These are phyloP conservation scores for Scaptomyza flava DNA, from an alignment of 2,888 invertebrate species.

Conservation along the genomic window DNA sequence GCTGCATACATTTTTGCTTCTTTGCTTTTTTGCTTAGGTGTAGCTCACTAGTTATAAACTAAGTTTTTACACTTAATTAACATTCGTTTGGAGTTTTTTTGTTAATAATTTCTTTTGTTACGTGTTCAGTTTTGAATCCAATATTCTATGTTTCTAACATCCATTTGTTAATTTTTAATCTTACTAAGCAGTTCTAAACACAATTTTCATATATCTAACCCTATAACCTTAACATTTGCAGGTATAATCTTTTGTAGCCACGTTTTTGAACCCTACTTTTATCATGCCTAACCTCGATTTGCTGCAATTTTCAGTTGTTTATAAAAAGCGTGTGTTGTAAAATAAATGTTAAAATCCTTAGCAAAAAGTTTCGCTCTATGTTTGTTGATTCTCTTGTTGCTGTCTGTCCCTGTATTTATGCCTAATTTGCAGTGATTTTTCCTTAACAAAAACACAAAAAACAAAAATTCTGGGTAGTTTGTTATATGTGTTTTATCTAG, in stretches of 20 bases:
- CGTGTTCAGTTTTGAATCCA: neutral
- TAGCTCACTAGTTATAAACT: constrained; percentile 42
- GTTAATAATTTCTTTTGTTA: neutral
- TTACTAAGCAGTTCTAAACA: constrained; percentile 17
- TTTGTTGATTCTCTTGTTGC: constrained; percentile 20
- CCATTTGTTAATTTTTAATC: constrained; percentile 5
- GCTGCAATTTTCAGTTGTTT: constrained; percentile 12
- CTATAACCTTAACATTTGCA: constrained; percentile 4
- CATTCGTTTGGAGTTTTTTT: constrained; percentile 28
- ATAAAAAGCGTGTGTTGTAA: constrained; percentile 65
- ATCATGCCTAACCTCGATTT: constrained; percentile 2
- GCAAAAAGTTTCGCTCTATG: constrained; percentile 60
- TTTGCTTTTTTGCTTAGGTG: constrained; percentile 22
- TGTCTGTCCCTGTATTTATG: constrained; percentile 69
- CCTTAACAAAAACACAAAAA: constrained; percentile 1
- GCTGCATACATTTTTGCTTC: constrained; percentile 91
- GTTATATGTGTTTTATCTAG: constrained; percentile 12
- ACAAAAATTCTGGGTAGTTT: constrained; percentile 16
- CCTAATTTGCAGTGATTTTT: constrained; percentile 15
- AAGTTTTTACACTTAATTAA: constrained; percentile 25
- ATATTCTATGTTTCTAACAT: constrained; percentile 16
- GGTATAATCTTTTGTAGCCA: neutral
- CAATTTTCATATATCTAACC: constrained; percentile 13
- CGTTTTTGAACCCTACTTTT: constrained; percentile 12
- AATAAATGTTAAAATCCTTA: constrained; percentile 66